Percentiles rank a stretch among this genome's conserved stretches.
Evolutionary conservation across 1,140 invertebrate genomes (phyloP).

Genomic region (Chironomus tepperi): DNA sequence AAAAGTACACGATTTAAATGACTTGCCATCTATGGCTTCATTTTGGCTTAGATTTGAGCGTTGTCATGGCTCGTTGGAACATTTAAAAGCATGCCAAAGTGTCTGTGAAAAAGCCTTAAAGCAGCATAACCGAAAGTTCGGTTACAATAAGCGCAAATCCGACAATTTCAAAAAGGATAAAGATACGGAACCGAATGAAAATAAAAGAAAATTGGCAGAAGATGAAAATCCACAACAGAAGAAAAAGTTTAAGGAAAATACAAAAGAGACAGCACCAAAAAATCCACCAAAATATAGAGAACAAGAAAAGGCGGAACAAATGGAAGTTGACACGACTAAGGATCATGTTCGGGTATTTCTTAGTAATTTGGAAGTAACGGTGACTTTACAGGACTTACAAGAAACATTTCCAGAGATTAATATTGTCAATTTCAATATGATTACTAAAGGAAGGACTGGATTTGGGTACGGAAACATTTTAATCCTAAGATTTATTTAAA

Average conservation of each 20-base stretch:
- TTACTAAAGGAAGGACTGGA: constrained; percentile 34
- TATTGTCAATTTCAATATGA: constrained; percentile 35
- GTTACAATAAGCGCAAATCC: not conserved
- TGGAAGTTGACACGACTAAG: constrained; percentile 28
- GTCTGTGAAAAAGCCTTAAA: constrained; percentile 26
- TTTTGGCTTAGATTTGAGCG: constrained; percentile 30
- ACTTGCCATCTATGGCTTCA: constrained; percentile 27
- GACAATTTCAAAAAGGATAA: not conserved
- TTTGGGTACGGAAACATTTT: constrained; percentile 25
- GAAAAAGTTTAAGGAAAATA: not conserved
- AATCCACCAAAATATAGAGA: not conserved
- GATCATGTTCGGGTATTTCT: constrained; percentile 30
- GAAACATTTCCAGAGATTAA: constrained; percentile 34
- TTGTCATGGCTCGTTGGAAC: constrained; percentile 28
- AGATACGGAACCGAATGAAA: not conserved
- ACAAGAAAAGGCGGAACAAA: no score
- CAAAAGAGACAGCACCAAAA: not conserved
- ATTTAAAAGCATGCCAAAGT: constrained; percentile 26
- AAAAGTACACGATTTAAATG: constrained; percentile 27
- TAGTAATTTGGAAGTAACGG: constrained; percentile 29
- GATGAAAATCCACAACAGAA: not conserved
- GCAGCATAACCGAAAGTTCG: not conserved
- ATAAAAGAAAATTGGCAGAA: not conserved
- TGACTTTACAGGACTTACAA: constrained; percentile 34
- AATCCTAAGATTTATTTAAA: no score